A percentile compares a stretch with the other conserved stretches of the same genome.
Evolutionary conservation across 2,113 vertebrate species (phyloP).

Genomic region (Nyctereutes procyonoides): DNA sequence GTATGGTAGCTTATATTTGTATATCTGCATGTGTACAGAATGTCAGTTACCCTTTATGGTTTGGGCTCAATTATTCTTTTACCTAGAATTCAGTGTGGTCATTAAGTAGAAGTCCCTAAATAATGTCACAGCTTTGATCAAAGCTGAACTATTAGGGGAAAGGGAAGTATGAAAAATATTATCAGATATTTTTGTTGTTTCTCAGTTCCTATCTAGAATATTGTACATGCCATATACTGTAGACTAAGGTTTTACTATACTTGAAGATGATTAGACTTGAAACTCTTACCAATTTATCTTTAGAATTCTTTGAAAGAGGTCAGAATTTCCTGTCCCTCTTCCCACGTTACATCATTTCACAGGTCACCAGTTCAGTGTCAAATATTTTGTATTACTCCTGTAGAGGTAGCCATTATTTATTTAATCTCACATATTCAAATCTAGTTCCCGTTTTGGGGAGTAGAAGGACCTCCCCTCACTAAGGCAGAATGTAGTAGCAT

Average conservation of each 20-base stretch:
- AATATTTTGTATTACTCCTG: background rate
- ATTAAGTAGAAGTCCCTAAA: conserved; percentile 31
- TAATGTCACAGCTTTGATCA: background rate
- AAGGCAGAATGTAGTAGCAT: conserved; percentile 24
- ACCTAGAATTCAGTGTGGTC: conserved; percentile 20
- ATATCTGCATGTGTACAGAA: background rate
- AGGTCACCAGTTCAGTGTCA: conserved; percentile 39
- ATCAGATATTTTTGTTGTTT: conserved; percentile 22
- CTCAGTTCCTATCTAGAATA: background rate
- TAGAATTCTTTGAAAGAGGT: conserved; percentile 22
- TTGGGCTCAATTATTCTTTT: background rate
- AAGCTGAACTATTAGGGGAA: background rate
- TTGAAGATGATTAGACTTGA: conserved; percentile 17
- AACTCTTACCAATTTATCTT: conserved; percentile 4
- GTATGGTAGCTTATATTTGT: background rate
- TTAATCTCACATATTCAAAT: conserved; percentile 41
- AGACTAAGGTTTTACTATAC: conserved; percentile 11
- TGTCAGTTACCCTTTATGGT: background rate
- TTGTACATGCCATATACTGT: conserved; percentile 22
- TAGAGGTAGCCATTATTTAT: conserved; percentile 33
- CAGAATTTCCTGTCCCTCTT: conserved; percentile 31
- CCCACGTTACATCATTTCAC: background rate
- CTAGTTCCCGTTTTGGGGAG: background rate
- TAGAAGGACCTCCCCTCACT: background rate
- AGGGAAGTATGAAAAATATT: background rate